A percentile compares a stretch with the other conserved stretches of the same genome.
phyloP scores from a whole-genome alignment of 2,113 vertebrate species.

The Oreotrochilus melanogaster region DNA sequence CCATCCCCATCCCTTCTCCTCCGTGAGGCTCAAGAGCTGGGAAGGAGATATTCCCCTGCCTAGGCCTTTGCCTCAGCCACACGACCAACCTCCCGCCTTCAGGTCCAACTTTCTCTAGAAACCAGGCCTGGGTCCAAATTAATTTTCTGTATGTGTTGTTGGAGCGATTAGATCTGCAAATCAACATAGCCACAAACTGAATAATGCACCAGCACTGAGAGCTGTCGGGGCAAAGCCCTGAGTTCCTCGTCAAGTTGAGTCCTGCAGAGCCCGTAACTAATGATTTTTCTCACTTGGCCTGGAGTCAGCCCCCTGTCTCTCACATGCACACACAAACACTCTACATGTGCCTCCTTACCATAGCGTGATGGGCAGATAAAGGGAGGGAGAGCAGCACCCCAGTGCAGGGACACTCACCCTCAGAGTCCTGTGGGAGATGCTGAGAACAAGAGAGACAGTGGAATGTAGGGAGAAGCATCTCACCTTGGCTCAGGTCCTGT shows the following conservation, averaged over 20 bases:
- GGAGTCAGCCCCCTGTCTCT: constrained; percentile 39
- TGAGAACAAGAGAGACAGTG: not conserved
- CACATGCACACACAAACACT: constrained; percentile 64
- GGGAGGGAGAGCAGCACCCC: not conserved
- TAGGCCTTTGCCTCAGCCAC: constrained; percentile 46
- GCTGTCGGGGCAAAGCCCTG: constrained; percentile 46
- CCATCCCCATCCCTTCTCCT: not conserved
- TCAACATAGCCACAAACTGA: constrained; percentile 68
- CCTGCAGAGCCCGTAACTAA: constrained; percentile 72
- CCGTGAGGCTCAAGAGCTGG: not conserved
- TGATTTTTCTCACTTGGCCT: constrained; percentile 64
- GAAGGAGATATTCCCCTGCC: not conserved
- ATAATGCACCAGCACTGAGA: constrained; percentile 52
- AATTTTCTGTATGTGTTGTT: constrained; percentile 69
- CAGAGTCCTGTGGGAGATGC: accelerated
- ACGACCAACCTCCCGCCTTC: constrained; percentile 60
- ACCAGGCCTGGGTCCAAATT: constrained; percentile 66
- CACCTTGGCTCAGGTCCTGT: accelerated
- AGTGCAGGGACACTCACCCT: accelerated
- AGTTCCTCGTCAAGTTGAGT: constrained; percentile 61
- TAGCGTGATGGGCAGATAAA: constrained; percentile 36
- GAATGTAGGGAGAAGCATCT: not conserved
- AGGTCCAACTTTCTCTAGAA: constrained; percentile 74
- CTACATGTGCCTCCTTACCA: constrained; percentile 68
- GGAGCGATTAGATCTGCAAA: constrained; percentile 72